phyloP scores from a whole-genome alignment of 2,797 vertebrate species.

The Pangasius krempfi region DNA sequence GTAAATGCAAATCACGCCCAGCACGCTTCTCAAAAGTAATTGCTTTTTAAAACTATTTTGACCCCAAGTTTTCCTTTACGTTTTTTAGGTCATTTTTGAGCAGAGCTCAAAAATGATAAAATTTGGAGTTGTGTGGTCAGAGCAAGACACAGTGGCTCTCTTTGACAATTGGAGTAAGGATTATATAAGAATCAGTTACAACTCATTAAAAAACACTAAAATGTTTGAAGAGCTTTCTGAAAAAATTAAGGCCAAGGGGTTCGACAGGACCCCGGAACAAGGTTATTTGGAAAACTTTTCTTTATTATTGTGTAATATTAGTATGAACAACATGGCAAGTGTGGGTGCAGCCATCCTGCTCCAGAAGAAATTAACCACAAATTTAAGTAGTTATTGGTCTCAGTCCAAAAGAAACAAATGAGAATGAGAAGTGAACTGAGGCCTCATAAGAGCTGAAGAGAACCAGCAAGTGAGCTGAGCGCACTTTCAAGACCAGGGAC shows the following conservation, averaged over 20 bases:
- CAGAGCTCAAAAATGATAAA: neutral
- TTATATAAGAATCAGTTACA: neutral
- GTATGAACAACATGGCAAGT: neutral
- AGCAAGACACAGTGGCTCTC: neutral
- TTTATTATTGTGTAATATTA: neutral
- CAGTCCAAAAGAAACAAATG: neutral
- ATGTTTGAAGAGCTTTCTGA: neutral
- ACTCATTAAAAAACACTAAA: neutral
- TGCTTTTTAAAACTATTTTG: constrained; percentile 8
- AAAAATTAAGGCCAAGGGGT: neutral
- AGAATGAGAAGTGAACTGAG: neutral
- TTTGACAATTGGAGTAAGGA: neutral
- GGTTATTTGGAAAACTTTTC: neutral
- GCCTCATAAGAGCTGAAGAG: neutral
- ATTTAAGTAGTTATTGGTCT: constrained; percentile 3
- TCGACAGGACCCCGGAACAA: neutral
- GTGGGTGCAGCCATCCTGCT: neutral
- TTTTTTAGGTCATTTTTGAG: constrained; percentile 4
- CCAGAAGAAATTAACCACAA: constrained; percentile 7
- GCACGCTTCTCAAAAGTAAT: neutral
- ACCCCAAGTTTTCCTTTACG: neutral
- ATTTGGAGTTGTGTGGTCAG: constrained; percentile 1
- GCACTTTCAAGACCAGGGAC: neutral
- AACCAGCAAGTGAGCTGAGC: neutral
- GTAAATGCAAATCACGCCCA: constrained; percentile 5